Evolutionary conservation across 2,888 invertebrate species (phyloP), one percentile per base, ranked within the genome.

Genomic region (Habrosyne pyritoides): DNA sequence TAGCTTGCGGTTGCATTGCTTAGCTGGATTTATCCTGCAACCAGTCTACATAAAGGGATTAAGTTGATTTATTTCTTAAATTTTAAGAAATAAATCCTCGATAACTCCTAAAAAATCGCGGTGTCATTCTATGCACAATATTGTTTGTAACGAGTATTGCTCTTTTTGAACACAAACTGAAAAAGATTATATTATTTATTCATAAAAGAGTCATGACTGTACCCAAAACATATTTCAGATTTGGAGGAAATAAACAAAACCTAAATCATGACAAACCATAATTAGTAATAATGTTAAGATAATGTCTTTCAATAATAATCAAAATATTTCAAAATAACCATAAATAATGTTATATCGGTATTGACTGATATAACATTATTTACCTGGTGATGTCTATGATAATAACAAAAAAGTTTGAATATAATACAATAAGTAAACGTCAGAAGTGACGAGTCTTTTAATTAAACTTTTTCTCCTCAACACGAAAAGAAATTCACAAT

Each of bases 41-140:
- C 59, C 49, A 47, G 55, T 59, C 51, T 55, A 51, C 46, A 10
- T 42, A 28, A 42, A 50, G 48, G 47, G 30, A 24, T 59, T 46
- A 47, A 50, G 52, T 52, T n/a, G 53, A 56, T 62, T 59, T 57
- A 55, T 59, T 60, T 63, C 66, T 63, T 52, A 65, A 59, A 59
- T 56, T 55, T 62, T 71, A n/a, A n/a, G n/a, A n/a, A n/a, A n/a
- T n/a, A n/a, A n/a, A n/a, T 62, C 61, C 68, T 66, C 62, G 59
- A 55, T 66, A 69, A 65, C 61, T 63, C 64, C 55, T 47, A 53
- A 63, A 64, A 71, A 67, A 77, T 59, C 61, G 59, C 60, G 57
- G 66, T 75, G 67, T 71, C 72, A 70, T 73, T 76, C 66, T 71
- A 69, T 67, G 61, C 65, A 67, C 57, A 69, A 65, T 64, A 71